Evolutionary conservation across 1,140 invertebrate genomes (phyloP), one percentile per base, ranked within the genome.

Genomic region (Ericerus pela): DNA sequence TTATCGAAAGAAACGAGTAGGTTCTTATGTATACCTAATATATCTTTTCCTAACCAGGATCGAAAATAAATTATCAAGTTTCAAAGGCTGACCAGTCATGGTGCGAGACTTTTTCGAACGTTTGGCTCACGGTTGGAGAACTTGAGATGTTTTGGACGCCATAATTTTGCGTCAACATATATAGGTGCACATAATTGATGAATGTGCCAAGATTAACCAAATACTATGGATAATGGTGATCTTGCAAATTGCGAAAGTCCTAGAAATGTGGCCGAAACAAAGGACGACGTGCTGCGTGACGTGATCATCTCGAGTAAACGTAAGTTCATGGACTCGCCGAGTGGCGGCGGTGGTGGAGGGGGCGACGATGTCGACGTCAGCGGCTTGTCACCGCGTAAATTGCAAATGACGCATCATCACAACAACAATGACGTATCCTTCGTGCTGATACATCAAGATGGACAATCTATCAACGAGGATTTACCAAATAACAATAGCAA

Each of bases 381-480:
- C 20, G 41, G 20, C 41, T 24, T 47, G 26, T 47, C 41, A 5
- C 41, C 41, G 41, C 22, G 41, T 8, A 47, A 47, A 22, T 22
- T 47, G 41, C 41, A 47, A 47, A 47, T 47, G 20, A 24, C 41
- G 22, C 41, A 47, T 47, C 41, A 47, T 47, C 41, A 47, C 18
- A 47, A 47, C 26, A 47, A 47, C 14, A 47, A 47, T 24, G 41
- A 47, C 41, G 41, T 47, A 10, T 47, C 41, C 2, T 47, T 47
- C 41, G 41, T 47, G 41, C 41, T 47, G 20, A 47, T 47, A 18
- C 41, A 47, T 47, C 41, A 47, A 24, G 41, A 47, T 47, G 26
- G 26, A 24, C 41, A 47, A 24, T 10, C 41, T 18, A 47, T 47
- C 26, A 47, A 47, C 41, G 41, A 47, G 26, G 41, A 47, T 47